Conservation (phyloP, 2,888 invertebrate species). For the Latrodectus hesperus region DNA sequence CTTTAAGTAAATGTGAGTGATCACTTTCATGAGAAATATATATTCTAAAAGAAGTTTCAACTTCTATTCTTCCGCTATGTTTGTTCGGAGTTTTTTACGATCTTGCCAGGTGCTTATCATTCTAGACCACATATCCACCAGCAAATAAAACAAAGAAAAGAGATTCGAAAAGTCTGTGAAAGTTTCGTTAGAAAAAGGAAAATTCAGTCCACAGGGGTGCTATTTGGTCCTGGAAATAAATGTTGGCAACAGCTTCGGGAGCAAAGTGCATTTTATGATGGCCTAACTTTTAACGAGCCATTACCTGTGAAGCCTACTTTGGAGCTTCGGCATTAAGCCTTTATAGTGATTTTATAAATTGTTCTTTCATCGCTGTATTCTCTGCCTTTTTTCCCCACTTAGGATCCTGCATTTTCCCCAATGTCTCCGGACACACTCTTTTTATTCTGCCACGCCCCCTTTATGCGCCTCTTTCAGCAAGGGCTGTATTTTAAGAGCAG, state of each 20-base stretch:
- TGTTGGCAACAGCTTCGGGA: conserved; percentile 12
- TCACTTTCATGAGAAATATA: no score
- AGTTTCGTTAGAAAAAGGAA: conserved; percentile 2
- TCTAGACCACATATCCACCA: not conserved
- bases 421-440: conserved; percentile 14
- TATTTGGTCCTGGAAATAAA: conserved; percentile 12
- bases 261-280: conserved; percentile 31
- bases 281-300: conserved; percentile 61
- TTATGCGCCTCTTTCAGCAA: conserved; percentile 16
- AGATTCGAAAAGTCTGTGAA: not conserved
- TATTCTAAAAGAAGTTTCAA: no score
- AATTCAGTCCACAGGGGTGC: conserved; percentile 28
- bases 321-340: conserved; percentile 17
- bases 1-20: no score
- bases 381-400: not conserved
- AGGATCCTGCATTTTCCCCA: conserved; percentile 1
- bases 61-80: no score
- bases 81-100: no score
- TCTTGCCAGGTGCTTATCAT: not conserved
- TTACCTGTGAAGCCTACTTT: conserved; percentile 49
- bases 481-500: conserved; percentile 18
- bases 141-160: not conserved
- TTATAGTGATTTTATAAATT: conserved; percentile 68
- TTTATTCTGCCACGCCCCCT: conserved; percentile 22
- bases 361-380: conserved; percentile 35